Evolutionary conservation across 1,140 invertebrate genomes (phyloP).

Genomic region (Cotesia vestalis): DNA sequence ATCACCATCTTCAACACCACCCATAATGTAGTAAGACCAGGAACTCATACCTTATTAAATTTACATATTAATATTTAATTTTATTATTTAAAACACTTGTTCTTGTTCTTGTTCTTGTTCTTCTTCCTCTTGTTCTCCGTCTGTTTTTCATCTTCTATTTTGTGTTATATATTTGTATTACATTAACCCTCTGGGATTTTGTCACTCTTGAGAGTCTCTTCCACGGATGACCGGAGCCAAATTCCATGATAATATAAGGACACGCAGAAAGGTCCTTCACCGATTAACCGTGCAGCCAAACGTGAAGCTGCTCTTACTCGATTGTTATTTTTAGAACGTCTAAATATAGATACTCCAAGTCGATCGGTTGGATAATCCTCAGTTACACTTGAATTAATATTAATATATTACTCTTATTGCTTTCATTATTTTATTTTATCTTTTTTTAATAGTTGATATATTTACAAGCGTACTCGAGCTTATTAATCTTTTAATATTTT

Average conservation of each 20-base stretch:
- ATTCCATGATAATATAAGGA: constrained; percentile 25
- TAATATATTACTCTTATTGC: no score
- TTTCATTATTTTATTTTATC: no score
- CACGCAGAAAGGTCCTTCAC: constrained; percentile 27
- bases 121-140: background rate
- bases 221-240: background rate
- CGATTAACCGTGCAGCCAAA: constrained; percentile 9
- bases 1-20: background rate
- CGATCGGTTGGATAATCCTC: constrained; percentile 11
- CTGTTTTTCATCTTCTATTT: background rate
- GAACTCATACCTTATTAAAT: no score
- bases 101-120: no score
- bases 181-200: background rate
- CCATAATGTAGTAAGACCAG: no score
- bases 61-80: background rate
- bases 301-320: constrained; percentile 19
- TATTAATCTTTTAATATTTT: no score
- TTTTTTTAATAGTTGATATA: no score
- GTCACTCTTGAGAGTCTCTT: background rate
- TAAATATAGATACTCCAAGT: constrained; percentile 15
- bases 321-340: constrained; percentile 28
- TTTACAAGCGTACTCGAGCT: no score
- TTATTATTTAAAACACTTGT: background rate
- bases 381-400: no score
- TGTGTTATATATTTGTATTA: no score